phyloP scores from a whole-genome alignment of 2,113 vertebrate genomes.

The Chroicocephalus ridibundus region DNA sequence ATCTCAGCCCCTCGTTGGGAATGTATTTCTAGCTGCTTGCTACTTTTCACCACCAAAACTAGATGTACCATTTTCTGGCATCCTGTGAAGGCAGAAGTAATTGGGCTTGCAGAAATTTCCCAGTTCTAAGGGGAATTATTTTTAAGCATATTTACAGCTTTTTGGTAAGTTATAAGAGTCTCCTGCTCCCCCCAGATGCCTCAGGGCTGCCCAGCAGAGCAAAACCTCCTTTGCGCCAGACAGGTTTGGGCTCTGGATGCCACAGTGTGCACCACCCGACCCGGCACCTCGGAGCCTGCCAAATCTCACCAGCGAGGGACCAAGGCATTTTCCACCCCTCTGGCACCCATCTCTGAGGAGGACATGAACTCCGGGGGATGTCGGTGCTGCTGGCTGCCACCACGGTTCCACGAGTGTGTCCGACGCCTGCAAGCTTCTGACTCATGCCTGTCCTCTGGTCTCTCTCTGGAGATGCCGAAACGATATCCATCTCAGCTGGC shows the following conservation, averaged over 20 bases:
- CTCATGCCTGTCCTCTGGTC: background rate
- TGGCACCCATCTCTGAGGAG: background rate
- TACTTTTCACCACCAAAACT: background rate
- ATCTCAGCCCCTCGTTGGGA: background rate
- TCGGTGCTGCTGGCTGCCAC: rapidly evolving
- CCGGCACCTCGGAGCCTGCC: background rate
- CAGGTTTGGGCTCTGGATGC: background rate
- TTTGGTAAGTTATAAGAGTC: background rate
- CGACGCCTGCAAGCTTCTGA: background rate
- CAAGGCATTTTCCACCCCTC: background rate
- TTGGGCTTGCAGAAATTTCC: background rate
- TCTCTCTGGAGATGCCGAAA: background rate
- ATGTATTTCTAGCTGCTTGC: background rate
- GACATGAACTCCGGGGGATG: rapidly evolving
- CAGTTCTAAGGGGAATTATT: background rate
- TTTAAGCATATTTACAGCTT: background rate
- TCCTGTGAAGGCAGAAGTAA: background rate
- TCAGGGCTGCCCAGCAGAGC: background rate
- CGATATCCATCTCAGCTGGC: background rate
- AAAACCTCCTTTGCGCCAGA: background rate
- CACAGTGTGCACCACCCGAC: rapidly evolving
- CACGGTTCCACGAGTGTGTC: rapidly evolving
- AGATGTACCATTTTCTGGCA: background rate
- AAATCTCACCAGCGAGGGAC: rapidly evolving
- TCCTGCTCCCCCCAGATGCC: rapidly evolving